phyloP scores from a whole-genome alignment of 1,140 invertebrate species.

The Drosophila yakuba region DNA sequence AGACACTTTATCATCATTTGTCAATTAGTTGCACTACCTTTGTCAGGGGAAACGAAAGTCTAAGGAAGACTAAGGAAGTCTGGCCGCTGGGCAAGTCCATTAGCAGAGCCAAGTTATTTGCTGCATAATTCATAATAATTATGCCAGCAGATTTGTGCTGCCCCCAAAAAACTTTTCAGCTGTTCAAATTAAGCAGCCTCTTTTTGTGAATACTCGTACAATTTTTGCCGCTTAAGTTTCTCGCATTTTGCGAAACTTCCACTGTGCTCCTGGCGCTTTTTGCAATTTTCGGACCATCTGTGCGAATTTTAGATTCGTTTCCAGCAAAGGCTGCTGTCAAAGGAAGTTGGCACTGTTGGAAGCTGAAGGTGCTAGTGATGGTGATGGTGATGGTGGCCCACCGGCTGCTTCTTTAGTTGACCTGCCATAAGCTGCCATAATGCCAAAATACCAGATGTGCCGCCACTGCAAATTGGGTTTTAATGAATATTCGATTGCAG shows the following conservation, averaged over 20 bases:
- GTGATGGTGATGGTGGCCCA: neutral
- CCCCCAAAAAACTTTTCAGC: slow-evolving; percentile 27
- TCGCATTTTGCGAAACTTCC: slow-evolving; percentile 52
- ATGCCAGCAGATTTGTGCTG: slow-evolving; percentile 66
- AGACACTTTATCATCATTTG: slow-evolving; percentile 82
- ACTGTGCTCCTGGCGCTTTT: slow-evolving; percentile 57
- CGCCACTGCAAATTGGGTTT: slow-evolving; percentile 58
- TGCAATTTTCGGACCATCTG: slow-evolving; percentile 55
- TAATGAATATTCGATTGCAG: slow-evolving; percentile 77
- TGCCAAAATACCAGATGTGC: slow-evolving; percentile 61
- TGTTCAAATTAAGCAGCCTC: slow-evolving; percentile 32
- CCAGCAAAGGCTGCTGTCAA: slow-evolving; percentile 26
- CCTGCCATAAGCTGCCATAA: slow-evolving; percentile 28
- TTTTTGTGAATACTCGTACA: neutral
- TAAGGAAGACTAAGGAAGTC: slow-evolving; percentile 22
- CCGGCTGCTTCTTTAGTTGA: slow-evolving; percentile 4
- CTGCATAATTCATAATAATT: slow-evolving; percentile 80
- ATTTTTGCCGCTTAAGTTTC: slow-evolving; percentile 44
- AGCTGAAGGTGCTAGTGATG: too few relatives aligned
- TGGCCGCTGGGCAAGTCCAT: slow-evolving; percentile 34
- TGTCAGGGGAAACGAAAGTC: slow-evolving; percentile 29
- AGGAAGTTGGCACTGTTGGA: slow-evolving; percentile 6
- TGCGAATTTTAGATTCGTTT: slow-evolving; percentile 35
- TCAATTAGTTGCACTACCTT: slow-evolving; percentile 76
- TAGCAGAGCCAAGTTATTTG: slow-evolving; percentile 59